phyloP scores from a whole-genome alignment of 2,113 vertebrate genomes.

The Reinhardtius hippoglossoides region DNA sequence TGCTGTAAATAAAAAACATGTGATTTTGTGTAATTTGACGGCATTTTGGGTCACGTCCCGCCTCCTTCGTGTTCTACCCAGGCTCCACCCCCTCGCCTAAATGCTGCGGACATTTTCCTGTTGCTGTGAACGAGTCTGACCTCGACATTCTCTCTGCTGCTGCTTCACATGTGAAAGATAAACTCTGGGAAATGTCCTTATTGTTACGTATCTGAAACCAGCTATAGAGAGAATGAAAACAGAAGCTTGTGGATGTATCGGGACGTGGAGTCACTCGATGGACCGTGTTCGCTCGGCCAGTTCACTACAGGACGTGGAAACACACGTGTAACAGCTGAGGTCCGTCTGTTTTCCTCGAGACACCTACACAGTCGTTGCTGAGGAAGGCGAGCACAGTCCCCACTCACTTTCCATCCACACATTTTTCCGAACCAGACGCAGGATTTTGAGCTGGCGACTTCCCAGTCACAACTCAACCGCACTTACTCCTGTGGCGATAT shows the following conservation, averaged over 20 bases:
- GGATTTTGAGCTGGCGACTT: conserved; percentile 9
- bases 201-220: no score
- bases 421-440: conserved; percentile 44
- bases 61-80: no score
- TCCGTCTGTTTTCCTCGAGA: neutral
- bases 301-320: neutral
- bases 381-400: conserved; percentile 2
- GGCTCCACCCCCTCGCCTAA: no score
- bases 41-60: no score
- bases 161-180: neutral
- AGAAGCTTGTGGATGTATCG: neutral
- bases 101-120: no score
- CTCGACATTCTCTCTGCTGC: neutral
- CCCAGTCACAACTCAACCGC: conserved; percentile 9
- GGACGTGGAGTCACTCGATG: neutral
- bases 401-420: conserved; percentile 54
- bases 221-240: neutral
- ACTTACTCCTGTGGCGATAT: neutral
- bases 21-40: no score
- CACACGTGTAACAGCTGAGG: neutral
- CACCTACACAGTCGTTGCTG: conserved; percentile 38
- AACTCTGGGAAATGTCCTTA: no score
- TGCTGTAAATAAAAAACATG: no score
- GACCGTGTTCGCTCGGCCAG: neutral
- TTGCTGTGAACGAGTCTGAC: neutral